phyloP scores from a whole-genome alignment of 2,797 vertebrate species.

The Halcyon badia region DNA sequence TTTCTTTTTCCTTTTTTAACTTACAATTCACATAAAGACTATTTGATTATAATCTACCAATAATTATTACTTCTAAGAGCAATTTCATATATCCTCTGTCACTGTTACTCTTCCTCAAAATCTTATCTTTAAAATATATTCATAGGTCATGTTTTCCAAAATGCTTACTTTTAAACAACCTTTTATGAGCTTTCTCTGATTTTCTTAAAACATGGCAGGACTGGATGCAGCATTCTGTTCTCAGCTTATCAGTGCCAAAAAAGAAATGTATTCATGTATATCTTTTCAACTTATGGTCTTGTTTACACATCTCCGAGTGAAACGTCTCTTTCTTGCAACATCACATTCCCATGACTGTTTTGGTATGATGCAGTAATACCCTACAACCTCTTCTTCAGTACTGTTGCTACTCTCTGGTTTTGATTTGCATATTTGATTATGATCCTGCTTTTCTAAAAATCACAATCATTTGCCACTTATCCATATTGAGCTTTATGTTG shows the following conservation, averaged over 20 bases:
- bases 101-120: neutral
- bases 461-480: neutral
- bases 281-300: neutral
- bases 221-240: neutral
- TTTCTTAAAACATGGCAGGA: neutral
- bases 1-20: neutral
- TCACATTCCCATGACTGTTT: neutral
- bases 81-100: neutral
- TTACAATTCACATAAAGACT: neutral
- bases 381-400: neutral
- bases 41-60: neutral
- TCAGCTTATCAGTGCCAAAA: neutral
- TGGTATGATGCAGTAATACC: neutral
- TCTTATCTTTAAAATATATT: neutral
- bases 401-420: neutral
- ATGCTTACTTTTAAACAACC: neutral
- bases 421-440: neutral
- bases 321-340: neutral
- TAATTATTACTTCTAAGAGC: neutral
- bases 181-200: neutral
- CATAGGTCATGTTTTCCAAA: neutral
- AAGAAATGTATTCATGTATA: neutral
- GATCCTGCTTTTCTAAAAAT: neutral
- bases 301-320: neutral
- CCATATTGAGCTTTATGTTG: neutral